Percentiles rank a stretch among this genome's conserved stretches.
phyloP scores from a whole-genome alignment of 2,797 vertebrate genomes.

The Acrossocheilus fasciatus region DNA sequence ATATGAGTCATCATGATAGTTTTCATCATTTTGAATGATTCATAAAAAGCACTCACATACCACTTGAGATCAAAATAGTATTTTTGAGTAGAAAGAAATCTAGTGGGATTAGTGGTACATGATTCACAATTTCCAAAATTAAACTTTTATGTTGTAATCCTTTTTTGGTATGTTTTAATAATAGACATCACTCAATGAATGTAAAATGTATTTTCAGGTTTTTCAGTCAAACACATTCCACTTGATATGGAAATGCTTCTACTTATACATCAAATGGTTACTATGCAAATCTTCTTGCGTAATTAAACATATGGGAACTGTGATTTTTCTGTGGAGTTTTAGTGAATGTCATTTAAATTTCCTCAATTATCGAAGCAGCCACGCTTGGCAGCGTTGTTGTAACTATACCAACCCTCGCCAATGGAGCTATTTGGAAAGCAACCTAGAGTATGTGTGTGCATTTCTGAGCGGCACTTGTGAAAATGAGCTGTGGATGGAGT shows the following conservation, averaged over 20 bases:
- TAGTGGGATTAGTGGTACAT: neutral
- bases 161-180: slow-evolving; percentile 18
- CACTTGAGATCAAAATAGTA: neutral
- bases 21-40: slow-evolving; percentile 13
- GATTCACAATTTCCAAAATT: neutral
- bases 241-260: neutral
- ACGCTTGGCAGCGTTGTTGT: slow-evolving; percentile 23
- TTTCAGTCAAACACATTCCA: neutral
- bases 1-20: neutral
- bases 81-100: neutral
- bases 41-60: neutral
- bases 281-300: neutral
- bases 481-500: slow-evolving; percentile 43
- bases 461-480: slow-evolving; percentile 30
- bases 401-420: slow-evolving; percentile 13
- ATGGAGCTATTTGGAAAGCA: slow-evolving; percentile 1
- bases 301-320: slow-evolving; percentile 20
- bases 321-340: slow-evolving; percentile 17
- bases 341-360: slow-evolving; percentile 37
- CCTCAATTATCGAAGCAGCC: slow-evolving; percentile 32
- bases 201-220: neutral
- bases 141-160: neutral
- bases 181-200: neutral
- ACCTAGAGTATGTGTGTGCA: slow-evolving; percentile 22
- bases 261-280: neutral